phyloP scores from a whole-genome alignment of 2,797 vertebrate species.

The Chiroxiphia lanceolata region DNA sequence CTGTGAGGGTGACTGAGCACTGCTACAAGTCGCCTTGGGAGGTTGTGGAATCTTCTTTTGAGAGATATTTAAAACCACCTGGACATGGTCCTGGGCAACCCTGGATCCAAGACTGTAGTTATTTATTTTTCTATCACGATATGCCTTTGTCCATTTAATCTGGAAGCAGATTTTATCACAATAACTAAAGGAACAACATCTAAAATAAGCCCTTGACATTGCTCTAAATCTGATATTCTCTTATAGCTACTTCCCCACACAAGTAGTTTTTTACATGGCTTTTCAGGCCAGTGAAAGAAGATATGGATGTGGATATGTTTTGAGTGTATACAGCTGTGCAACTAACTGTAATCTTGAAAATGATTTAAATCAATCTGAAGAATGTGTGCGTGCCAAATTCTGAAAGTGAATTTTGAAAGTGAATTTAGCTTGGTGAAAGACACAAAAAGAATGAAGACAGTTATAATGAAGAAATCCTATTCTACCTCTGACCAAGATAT shows the following conservation, averaged over 20 bases:
- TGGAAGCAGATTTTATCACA: background rate
- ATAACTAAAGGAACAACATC: background rate
- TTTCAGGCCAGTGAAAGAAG: background rate
- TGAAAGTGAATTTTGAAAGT: background rate
- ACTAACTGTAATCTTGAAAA: background rate
- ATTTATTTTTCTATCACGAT: background rate
- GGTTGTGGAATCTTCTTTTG: background rate
- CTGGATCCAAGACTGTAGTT: background rate
- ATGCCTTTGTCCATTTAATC: background rate
- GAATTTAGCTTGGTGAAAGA: background rate
- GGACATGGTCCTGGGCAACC: background rate
- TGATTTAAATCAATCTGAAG: background rate
- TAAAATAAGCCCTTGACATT: background rate
- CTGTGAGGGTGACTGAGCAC: background rate
- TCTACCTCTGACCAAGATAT: background rate
- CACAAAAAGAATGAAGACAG: background rate
- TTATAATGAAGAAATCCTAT: background rate
- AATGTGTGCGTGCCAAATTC: background rate
- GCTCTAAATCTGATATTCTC: background rate
- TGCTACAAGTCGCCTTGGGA: background rate
- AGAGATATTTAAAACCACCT: background rate
- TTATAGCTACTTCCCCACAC: background rate
- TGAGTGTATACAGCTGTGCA: background rate
- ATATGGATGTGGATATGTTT: background rate
- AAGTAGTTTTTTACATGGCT: accelerated